These are phyloP conservation scores for Colinus virginianus DNA, from an alignment of 2,113 vertebrate genomes.

Conservation along the genomic window DNA sequence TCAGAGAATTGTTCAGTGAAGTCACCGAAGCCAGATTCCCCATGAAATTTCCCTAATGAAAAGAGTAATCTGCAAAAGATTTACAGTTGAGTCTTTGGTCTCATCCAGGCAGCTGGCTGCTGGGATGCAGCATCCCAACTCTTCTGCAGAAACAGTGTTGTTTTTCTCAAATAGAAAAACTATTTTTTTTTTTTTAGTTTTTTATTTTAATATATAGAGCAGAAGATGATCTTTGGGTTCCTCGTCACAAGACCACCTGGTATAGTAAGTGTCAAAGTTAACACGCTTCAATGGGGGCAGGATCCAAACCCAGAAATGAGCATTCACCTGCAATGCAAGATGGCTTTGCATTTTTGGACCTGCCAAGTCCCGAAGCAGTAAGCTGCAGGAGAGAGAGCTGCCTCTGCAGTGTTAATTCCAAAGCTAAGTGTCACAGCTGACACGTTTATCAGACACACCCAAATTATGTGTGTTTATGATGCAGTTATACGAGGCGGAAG, in stretches of 20 bases:
- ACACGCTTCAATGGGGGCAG: neutral
- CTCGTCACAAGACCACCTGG: neutral
- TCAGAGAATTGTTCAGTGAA: neutral
- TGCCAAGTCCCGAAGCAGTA: neutral
- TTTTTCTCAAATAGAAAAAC: neutral
- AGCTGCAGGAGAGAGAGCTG: neutral
- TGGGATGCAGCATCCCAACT: neutral
- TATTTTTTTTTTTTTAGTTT: neutral
- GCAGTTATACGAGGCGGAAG: neutral
- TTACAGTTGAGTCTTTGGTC: slow-evolving; percentile 34
- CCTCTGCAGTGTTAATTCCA: neutral
- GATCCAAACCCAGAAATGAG: neutral
- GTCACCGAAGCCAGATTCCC: neutral
- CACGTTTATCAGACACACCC: neutral
- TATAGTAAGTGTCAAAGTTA: neutral
- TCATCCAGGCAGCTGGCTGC: neutral
- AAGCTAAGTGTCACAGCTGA: neutral
- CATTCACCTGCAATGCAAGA: neutral
- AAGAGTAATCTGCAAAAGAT: slow-evolving; percentile 34
- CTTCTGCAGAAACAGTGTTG: neutral
- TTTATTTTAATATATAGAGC: neutral
- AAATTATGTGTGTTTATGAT: neutral
- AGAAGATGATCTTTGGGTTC: neutral
- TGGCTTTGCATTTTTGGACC: neutral
- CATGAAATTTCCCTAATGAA: neutral